Conservation (phyloP, 2,113 vertebrate genomes). For the cattle (Bos taurus) region ARS-UCD2.0 NC_037337.1:61449001-61449500, state of each 20-base stretch:
- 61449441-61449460: neutral
- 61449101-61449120: slow-evolving; percentile 32
- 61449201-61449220: neutral
- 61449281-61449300: neutral
- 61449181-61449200: neutral
- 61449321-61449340: neutral
- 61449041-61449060: neutral
- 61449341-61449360: neutral
- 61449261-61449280: neutral
- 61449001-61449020: neutral
- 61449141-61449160: slow-evolving; percentile 14
- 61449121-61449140: neutral
- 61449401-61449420: neutral
- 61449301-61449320: neutral
- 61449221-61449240: neutral
- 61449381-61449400: neutral
- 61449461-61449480: neutral
- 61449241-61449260: neutral
- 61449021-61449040: neutral
- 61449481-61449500: neutral
- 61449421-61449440: neutral
- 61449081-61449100: neutral
- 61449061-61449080: neutral
- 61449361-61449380: neutral
- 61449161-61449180: neutral